Evolutionary conservation across 2,797 vertebrate species (phyloP), one percentile per base, ranked within the genome.

Genomic region (Champsocephalus gunnari): DNA sequence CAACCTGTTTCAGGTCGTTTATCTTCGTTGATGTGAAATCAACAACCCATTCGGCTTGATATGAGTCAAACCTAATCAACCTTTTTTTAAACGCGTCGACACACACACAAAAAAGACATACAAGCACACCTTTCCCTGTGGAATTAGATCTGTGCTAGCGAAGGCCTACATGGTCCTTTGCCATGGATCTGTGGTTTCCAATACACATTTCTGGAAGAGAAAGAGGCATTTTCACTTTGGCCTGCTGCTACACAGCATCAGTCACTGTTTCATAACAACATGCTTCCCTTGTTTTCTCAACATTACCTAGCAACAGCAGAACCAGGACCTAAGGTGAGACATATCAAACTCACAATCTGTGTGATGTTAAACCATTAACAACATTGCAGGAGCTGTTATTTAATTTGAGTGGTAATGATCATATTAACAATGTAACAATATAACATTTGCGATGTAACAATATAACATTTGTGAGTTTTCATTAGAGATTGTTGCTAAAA

Each of bases 41-140:
- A 43, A 77, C 82, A 76, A 77, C 80, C 77, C 80, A 85, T 90
- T 92, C 80, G 59, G 75, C 76, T 88, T 76, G 70, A 87, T 38
- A 38, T 38, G 81, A 93, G 88, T 92, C 89, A 89, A 95, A 92
- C 90, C 87, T 82, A 83, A 82, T 92, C 84, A 89, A 80, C 59
- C 3, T 19, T 81, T 81, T 89, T 70, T 89, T 9, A 90, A 80
- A 79, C 77, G 75, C 80, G 79, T 84, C 57, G 47, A 45, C 51
- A 9, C 79, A 49, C 67, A 24, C 53, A 53, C 72, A 17, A 5
- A 38, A 53, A 32, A 57, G 50, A 58, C 65, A 45, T 9, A 50
- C 59, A 58, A 28, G 49, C 56, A 45, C 51, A 75, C 66, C 76
- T 90, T 94, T 87, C 89, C 91, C 91, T 67, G 71, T 68, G 78